phyloP scores from a whole-genome alignment of 2,888 invertebrate species.

The Eupithecia centaureata region DNA sequence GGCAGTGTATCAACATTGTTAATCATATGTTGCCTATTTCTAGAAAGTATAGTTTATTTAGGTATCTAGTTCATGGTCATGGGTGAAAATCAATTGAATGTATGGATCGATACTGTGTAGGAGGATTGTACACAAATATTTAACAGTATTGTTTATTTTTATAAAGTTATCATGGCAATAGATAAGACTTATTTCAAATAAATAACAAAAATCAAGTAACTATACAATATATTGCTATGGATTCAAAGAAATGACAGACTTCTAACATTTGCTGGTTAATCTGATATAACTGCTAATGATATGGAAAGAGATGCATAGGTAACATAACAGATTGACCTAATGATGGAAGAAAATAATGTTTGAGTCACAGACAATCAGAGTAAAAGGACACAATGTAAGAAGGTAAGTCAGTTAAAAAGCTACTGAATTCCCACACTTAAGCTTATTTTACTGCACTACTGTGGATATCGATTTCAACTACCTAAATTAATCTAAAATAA shows the following conservation, averaged over 20 bases:
- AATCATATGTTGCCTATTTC: constrained; percentile 26
- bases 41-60: constrained; percentile 40
- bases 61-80: constrained; percentile 41
- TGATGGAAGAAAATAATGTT: background rate
- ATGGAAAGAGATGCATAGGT: background rate
- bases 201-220: background rate
- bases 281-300: too few species aligned
- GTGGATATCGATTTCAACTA: background rate
- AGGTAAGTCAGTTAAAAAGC: background rate
- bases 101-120: background rate
- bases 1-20: constrained; percentile 39
- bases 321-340: background rate
- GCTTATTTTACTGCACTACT: background rate
- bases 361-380: background rate
- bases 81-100: constrained; percentile 23
- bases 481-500: constrained; percentile 34
- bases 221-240: background rate
- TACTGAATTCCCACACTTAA: background rate
- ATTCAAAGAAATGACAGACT: background rate
- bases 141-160: constrained; percentile 1
- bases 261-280: background rate
- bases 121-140: background rate
- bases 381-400: background rate
- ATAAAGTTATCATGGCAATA: background rate
- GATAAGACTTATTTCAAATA: background rate